Evolutionary conservation across 2,888 invertebrate species (phyloP).

Genomic region (Criorhina ranunculi): DNA sequence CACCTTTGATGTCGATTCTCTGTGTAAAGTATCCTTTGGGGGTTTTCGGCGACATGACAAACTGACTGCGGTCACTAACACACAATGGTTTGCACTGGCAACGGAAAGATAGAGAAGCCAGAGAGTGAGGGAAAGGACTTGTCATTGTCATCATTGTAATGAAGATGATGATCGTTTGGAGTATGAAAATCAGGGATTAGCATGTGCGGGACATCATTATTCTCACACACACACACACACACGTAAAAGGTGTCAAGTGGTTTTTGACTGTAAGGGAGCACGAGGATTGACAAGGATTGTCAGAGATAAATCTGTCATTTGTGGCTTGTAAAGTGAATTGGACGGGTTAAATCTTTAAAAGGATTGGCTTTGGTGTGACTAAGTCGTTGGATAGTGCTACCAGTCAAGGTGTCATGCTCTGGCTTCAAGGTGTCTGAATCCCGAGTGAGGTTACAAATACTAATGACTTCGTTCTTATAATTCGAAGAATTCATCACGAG

Average conservation of each 20-base stretch:
- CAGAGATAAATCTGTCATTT: neutral
- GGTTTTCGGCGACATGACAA: conserved; percentile 43
- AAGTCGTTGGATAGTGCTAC: too few relatives aligned
- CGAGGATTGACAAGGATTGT: neutral
- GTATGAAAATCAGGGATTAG: conserved; percentile 27
- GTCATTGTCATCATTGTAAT: conserved; percentile 20
- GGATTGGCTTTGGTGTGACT: too few relatives aligned
- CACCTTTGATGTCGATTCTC: conserved; percentile 65
- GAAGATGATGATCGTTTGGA: conserved; percentile 32
- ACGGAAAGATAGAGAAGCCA: neutral
- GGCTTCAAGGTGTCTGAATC: too few relatives aligned
- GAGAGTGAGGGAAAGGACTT: conserved; percentile 1
- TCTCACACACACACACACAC: conserved; percentile 5
- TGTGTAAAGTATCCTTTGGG: conserved; percentile 40
- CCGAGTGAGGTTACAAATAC: too few relatives aligned
- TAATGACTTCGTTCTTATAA: too few relatives aligned
- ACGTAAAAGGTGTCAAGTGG: conserved; percentile 5
- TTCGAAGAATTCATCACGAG: too few relatives aligned
- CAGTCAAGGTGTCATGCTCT: too few relatives aligned
- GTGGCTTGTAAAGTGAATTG: too few relatives aligned
- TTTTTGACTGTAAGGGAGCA: neutral
- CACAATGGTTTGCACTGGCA: neutral
- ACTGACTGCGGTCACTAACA: conserved; percentile 13
- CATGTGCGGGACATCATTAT: conserved; percentile 15
- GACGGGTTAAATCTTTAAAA: too few relatives aligned